Percentiles rank a stretch among this genome's conserved stretches.
Evolutionary conservation across 2,888 invertebrate species (phyloP).

Genomic region (Chrysina gloriosa): DNA sequence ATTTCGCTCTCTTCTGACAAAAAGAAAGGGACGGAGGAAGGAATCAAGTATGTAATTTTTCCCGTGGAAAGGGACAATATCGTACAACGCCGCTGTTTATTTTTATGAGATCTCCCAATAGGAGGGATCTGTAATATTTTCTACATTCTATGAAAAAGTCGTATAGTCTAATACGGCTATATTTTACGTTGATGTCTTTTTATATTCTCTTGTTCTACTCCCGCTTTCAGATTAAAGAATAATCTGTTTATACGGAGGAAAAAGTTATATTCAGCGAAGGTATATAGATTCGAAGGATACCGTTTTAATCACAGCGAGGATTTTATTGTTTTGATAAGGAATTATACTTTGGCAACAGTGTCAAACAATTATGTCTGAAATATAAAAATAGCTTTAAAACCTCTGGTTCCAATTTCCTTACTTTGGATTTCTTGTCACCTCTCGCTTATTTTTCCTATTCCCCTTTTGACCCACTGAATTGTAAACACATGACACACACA

Average conservation of each 20-base stretch:
- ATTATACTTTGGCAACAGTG: too few relatives aligned
- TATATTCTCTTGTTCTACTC: background rate
- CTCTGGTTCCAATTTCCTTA: too few relatives aligned
- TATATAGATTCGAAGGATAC: too few relatives aligned
- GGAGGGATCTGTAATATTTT: background rate
- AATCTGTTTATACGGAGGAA: background rate
- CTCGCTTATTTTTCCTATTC: too few relatives aligned
- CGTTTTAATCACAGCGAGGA: too few relatives aligned
- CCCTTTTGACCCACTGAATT: too few relatives aligned
- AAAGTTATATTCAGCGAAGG: too few relatives aligned
- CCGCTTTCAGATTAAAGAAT: background rate
- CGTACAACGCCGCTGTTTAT: slow-evolving; percentile 31
- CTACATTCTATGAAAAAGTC: slow-evolving; percentile 11
- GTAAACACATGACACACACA: too few relatives aligned
- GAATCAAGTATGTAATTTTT: slow-evolving; percentile 35
- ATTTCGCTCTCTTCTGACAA: slow-evolving; percentile 19
- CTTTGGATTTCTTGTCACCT: too few relatives aligned
- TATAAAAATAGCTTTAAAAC: too few relatives aligned
- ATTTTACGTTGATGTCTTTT: background rate
- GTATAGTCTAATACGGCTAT: slow-evolving; percentile 5
- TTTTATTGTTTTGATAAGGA: too few relatives aligned
- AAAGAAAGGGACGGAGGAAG: slow-evolving; percentile 20
- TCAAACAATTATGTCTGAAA: too few relatives aligned
- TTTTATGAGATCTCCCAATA: slow-evolving; percentile 27
- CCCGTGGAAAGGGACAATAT: slow-evolving; percentile 31